These are phyloP conservation scores for Polyommatus icarus DNA, from an alignment of 2,888 invertebrate genomes.

Conservation along the genomic window DNA sequence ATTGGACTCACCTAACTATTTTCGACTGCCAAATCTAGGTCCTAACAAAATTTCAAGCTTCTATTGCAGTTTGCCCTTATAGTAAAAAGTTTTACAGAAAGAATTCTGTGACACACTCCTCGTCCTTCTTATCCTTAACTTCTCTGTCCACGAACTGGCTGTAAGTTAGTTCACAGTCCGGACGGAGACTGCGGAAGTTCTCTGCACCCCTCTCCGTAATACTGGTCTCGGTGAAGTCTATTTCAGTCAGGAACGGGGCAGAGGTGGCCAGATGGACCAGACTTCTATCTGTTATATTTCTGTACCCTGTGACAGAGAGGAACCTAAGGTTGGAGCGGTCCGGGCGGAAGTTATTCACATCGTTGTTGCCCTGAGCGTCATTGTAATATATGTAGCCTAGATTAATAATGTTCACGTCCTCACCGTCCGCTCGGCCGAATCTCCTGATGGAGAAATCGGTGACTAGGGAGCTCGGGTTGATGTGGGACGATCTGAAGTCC, in stretches of 20 bases:
- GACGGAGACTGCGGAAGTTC: constrained; percentile 80
- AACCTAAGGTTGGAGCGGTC: constrained; percentile 73
- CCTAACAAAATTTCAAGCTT: not conserved
- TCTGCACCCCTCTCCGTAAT: constrained; percentile 82
- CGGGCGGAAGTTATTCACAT: constrained; percentile 47
- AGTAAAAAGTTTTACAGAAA: constrained; percentile 15
- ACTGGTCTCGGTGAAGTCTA: constrained; percentile 85
- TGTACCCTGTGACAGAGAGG: constrained; percentile 80
- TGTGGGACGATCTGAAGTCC: constrained; percentile 40
- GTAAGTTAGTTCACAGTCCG: constrained; percentile 76
- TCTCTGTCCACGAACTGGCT: constrained; percentile 45
- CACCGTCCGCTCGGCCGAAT: constrained; percentile 60
- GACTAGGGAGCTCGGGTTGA: constrained; percentile 51
- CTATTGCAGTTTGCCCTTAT: constrained; percentile 26
- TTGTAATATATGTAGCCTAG: constrained; percentile 47
- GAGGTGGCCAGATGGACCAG: constrained; percentile 81
- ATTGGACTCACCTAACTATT: constrained; percentile 10
- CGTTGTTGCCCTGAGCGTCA: constrained; percentile 41
- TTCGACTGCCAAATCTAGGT: not conserved
- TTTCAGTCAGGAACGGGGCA: constrained; percentile 76
- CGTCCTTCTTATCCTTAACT: constrained; percentile 18
- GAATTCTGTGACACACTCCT: constrained; percentile 29
- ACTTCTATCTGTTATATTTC: constrained; percentile 82
- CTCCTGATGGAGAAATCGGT: constrained; percentile 60
- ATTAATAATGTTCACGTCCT: constrained; percentile 57